Evolutionary conservation across 2,113 vertebrate species (phyloP).

Genomic region (Thamnaconus septentrionalis): DNA sequence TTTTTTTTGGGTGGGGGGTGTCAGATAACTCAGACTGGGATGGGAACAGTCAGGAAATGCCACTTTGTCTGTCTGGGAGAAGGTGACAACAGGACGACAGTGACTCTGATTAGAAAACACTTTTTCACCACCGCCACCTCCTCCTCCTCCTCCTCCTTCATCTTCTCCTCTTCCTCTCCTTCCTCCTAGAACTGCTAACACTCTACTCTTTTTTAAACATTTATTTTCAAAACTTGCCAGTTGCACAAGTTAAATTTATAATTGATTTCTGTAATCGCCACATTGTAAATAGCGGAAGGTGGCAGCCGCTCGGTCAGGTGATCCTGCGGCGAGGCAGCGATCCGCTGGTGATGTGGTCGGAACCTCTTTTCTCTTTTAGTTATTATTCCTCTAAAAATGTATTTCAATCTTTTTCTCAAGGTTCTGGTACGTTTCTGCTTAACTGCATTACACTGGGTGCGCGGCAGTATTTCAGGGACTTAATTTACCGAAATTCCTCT

Average conservation of each 20-base stretch:
- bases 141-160: neutral
- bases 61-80: constrained; percentile 83
- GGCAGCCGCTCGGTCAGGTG: too few species aligned
- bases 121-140: constrained; percentile 77
- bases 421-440: too few species aligned
- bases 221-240: too few species aligned
- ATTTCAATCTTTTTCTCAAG: too few species aligned
- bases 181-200: constrained; percentile 51
- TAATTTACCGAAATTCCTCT: constrained; percentile 8
- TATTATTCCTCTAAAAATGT: too few species aligned
- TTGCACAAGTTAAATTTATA: too few species aligned
- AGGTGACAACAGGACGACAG: constrained; percentile 87
- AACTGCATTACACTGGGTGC: neutral
- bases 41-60: constrained; percentile 77
- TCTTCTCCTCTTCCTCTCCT: constrained; percentile 12
- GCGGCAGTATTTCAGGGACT: neutral
- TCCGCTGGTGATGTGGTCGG: too few species aligned
- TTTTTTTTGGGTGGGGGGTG: constrained; percentile 64
- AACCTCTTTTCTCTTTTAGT: too few species aligned
- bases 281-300: too few species aligned
- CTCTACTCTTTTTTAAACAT: constrained; percentile 30
- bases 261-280: too few species aligned
- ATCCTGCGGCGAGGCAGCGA: too few species aligned
- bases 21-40: constrained; percentile 83
- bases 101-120: constrained; percentile 81